Evolutionary conservation across 2,113 vertebrate genomes (phyloP), one percentile per base, ranked within the genome.

Genomic region (Telmatochromis sp.): DNA sequence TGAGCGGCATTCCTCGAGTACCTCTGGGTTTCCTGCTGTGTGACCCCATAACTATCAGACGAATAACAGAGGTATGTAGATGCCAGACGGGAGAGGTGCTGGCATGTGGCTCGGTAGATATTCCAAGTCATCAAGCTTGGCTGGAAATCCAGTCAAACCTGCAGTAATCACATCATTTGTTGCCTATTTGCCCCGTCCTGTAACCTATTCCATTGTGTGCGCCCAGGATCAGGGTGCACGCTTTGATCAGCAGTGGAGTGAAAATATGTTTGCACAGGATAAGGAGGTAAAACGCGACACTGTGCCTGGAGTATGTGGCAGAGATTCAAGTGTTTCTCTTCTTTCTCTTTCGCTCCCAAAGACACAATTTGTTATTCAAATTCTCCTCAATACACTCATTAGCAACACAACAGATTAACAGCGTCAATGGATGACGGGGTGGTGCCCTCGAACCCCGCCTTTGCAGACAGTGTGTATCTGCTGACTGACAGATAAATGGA

Each of bases 1-100:
- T 83, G 26, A 78, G 65, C 73, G 53, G 84, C 94, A 95, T 95
- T 95, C 94, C 90, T 93, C 17, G 73, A 87, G 95, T 96, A 90
- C 84, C 91, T 92, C 17, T 19, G 70, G 85, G 70, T 82, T 88
- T 86, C 89, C 84, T 85, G 86, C 86, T 84, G 88, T 86, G 89
- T 88, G 87, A 91, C 87, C 86, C 83, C 45, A n/a, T 53, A 78
- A 21, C 53, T 70, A 63, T 65, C 87, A 70, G 68, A 85, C 13
- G 19, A 89, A 54, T 31, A 23, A 81, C 81, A 82, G 80, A 40
- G 78, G 84, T 40, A 70, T 26, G 49, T 12, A 55, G 65, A 84
- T 70, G 83, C 28, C 55, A 42, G 47, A 87, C 40, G 84, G 79
- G 23, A 58, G 9, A 53, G 54, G 26, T 55, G 35, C 33, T 40